Evolutionary conservation across 2,888 invertebrate species (phyloP).

Genomic region (Ametastegia equiseti): DNA sequence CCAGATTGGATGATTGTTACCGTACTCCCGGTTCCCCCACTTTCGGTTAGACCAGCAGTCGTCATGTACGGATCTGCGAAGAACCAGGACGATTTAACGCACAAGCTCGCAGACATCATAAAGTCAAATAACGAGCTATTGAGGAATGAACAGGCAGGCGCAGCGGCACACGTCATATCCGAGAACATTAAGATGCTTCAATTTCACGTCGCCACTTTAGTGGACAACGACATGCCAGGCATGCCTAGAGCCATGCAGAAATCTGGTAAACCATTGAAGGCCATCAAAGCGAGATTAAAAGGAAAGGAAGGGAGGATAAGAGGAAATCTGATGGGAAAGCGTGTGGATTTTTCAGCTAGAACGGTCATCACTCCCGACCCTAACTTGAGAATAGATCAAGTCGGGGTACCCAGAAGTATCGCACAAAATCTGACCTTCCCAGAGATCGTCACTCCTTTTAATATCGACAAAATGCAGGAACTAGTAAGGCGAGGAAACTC

Average conservation of each 20-base stretch:
- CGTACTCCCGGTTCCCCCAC: constrained; percentile 97
- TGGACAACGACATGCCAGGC: constrained; percentile 99
- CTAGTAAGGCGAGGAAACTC: constrained; percentile 97
- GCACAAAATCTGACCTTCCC: constrained; percentile 99
- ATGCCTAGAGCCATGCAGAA: constrained; percentile 99
- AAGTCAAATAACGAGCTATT: constrained; percentile 98
- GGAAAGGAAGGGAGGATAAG: constrained; percentile 99
- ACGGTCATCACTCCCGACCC: constrained; percentile 99
- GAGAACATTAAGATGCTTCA: constrained; percentile 99
- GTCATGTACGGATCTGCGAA: constrained; percentile 99
- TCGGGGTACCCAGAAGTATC: constrained; percentile 98
- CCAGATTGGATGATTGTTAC: constrained; percentile 99
- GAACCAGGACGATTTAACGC: constrained; percentile 99
- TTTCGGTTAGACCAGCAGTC: constrained; percentile 97
- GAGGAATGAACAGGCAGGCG: constrained; percentile 97
- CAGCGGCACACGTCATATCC: constrained; percentile 96
- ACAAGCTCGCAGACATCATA: constrained; percentile 98
- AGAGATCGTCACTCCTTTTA: constrained; percentile 99
- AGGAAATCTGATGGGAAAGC: constrained; percentile 99
- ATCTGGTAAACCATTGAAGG: constrained; percentile 98
- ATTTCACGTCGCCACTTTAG: constrained; percentile 98
- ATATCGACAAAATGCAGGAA: constrained; percentile 96
- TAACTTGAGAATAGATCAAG: constrained; percentile 95
- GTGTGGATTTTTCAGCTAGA: constrained; percentile 99
- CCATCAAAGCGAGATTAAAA: constrained; percentile 96